These are phyloP conservation scores for Leptosomus discolor DNA, from an alignment of 2,113 vertebrate genomes.

Conservation along the genomic window DNA sequence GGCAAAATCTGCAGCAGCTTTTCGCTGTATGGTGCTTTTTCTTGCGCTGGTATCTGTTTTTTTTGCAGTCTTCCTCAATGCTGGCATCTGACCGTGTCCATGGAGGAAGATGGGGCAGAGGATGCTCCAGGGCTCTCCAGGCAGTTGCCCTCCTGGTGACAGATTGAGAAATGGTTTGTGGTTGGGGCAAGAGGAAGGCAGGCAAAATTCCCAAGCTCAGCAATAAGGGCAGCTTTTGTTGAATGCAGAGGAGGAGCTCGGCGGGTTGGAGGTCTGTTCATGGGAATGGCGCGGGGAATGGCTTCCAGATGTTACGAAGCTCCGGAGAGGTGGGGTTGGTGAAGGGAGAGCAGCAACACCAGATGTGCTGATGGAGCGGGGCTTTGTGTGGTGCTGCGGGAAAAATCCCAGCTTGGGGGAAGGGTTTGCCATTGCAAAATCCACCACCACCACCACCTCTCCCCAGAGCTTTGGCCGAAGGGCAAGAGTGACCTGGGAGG, in stretches of 20 bases:
- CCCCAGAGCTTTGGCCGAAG: neutral
- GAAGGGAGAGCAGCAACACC: neutral
- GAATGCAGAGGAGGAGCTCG: neutral
- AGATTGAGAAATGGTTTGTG: neutral
- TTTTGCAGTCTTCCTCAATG: neutral
- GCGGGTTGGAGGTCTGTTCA: neutral
- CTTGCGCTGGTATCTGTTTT: accelerated
- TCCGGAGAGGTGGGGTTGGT: neutral
- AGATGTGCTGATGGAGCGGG: neutral
- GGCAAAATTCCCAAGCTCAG: neutral
- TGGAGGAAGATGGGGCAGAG: neutral
- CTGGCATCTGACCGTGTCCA: neutral
- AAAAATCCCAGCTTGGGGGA: neutral
- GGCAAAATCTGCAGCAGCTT: neutral
- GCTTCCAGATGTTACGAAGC: constrained; percentile 5
- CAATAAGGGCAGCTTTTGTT: neutral
- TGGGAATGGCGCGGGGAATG: neutral
- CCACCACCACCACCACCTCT: neutral
- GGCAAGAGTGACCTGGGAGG: neutral
- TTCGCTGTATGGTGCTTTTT: accelerated
- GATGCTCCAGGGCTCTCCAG: accelerated
- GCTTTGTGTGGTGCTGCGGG: neutral
- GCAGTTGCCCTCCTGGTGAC: neutral
- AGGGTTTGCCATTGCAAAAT: neutral
- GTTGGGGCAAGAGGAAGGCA: neutral